These are phyloP conservation scores for Pseudotriccus pelzelni DNA, from an alignment of 2,797 vertebrate species.

Conservation along the genomic window DNA sequence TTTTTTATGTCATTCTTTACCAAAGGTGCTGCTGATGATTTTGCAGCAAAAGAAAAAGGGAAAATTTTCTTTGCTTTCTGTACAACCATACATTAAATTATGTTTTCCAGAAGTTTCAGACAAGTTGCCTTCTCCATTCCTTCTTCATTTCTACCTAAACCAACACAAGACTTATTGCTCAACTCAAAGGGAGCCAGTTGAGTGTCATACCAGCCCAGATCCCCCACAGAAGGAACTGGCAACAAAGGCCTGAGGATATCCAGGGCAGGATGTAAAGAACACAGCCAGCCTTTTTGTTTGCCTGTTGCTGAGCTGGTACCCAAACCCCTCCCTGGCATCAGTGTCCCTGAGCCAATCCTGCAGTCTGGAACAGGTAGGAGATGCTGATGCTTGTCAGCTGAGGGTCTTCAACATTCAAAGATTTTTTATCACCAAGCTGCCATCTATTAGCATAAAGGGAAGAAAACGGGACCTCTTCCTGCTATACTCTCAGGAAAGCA, in stretches of 20 bases:
- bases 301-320: not conserved
- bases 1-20: not conserved
- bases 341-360: not conserved
- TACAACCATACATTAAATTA: not conserved
- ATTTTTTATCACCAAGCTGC: not conserved
- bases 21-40: not conserved
- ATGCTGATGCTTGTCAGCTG: not conserved
- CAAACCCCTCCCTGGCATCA: not conserved
- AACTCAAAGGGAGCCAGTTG: not conserved
- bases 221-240: fast-evolving
- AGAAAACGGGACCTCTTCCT: not conserved
- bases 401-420: not conserved
- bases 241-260: not conserved
- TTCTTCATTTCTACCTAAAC: not conserved
- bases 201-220: not conserved
- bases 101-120: not conserved
- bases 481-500: not conserved
- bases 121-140: fast-evolving
- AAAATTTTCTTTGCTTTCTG: not conserved
- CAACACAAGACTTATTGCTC: not conserved
- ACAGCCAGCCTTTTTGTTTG: not conserved
- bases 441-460: not conserved
- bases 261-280: not conserved
- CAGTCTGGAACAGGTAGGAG: not conserved
- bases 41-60: not conserved